Evolutionary conservation across 2,888 invertebrate genomes (phyloP), one percentile per base, ranked within the genome.

Genomic region (Zhengitettix transpicula): DNA sequence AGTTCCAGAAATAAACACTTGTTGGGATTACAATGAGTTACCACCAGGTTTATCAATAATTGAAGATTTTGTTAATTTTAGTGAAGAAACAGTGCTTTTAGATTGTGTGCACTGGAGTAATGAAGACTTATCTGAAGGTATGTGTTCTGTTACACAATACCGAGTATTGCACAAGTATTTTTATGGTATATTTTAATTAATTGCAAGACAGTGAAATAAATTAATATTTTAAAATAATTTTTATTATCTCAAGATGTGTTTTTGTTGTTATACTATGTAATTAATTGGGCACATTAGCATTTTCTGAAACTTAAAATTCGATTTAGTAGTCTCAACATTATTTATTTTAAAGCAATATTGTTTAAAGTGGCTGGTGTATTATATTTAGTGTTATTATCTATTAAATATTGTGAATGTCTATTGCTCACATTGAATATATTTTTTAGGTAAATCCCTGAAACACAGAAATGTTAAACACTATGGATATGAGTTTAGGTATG

Each of bases 401-500:
- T 28, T 28, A 28, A 28, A 28, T 28, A 5, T n/a, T n/a, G n/a
- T n/a, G n/a, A n/a, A 28, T 28, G 7, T 28, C 2, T 28, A 28
- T 28, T 5, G 28, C 28, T 28, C 28, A 28, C 28, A 28, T 7
- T 5, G 28, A 28, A 7, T 47, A 47, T 15, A 51, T 11, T 58
- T 14, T 54, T 40, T 44, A 58, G 61, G 59, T 28, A 55, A 62
- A 14, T 52, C 42, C 51, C 72, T 93, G 65, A 95, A 92, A 70
- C 85, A 94, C 69, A 77, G 96, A 47, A 80, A 81, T 74, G 96
- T 95, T 0, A 85, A 82, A 70, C 96, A 96, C 75, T 96, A 82
- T 75, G 96, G 96, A 0, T 96, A 84, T 72, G 90, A 93, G 71
- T 97, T 97, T 72, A 76, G 84, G 63, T 97, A 97, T 73, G 86